Base-by-base conservation (phyloP, 2,888 invertebrate genomes). In the Prosopocoilus inquinatus region DNA sequence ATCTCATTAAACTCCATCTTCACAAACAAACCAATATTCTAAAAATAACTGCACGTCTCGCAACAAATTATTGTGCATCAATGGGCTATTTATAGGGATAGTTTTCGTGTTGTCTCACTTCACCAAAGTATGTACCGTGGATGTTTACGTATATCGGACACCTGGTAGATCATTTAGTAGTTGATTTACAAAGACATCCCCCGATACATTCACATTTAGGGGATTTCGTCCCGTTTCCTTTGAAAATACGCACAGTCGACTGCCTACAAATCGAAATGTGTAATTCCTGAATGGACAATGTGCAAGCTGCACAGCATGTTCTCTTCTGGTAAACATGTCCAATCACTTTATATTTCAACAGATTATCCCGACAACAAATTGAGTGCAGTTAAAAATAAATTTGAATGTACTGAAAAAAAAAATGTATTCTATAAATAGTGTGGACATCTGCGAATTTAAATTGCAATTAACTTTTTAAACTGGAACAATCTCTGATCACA, bases 201-300 rank as follows among this genome's bases (percentile, higher is more conserved):
- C 33, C 13, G 58, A 61, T 60, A 60, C 57, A 58, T 55, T 57
- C 56, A 63, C 62, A 61, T 67, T 66, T 62, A 44, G 61, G 62
- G 62, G 60, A 59, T 59, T 66, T 62, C 43, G 57, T 60, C 60
- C 57, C 55, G 53, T 58, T 63, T 63, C 62, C 66, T 65, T 64
- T 66, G 66, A 63, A 62, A 62, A 49, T 55, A 47, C 48, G 55
- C 51, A 61, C 62, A 57, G 59, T 63, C 58, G 60, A 60, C 55
- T 62, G 63, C 53, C 59, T 58, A 57, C 63, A 59, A 62, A 64
- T 60, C 63, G 49, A 56, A 65, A 64, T 65, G 63, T 60, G 62
- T 60, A 66, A 65, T 67, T 68, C 60, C 61, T 61, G 61, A 64
- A 65, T 66, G 67, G 66, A 60, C 66, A 68, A 65, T 67, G 64